Conservation (phyloP, 2,113 vertebrate genomes). For the Strix uralensis region DNA sequence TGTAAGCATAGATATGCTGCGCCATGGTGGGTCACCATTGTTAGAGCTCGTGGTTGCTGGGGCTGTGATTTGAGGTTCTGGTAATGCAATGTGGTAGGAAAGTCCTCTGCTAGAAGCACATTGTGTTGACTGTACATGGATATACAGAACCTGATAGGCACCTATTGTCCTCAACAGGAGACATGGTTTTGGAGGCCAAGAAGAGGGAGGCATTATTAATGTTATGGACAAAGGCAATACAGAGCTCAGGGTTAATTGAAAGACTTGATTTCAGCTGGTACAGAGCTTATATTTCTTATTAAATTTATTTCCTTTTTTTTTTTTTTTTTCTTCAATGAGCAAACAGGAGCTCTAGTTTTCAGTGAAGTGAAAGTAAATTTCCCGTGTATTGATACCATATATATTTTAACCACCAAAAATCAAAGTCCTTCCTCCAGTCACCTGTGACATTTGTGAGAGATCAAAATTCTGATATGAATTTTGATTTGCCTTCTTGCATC, state of each 20-base stretch:
- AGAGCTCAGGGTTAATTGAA: background rate
- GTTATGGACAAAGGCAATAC: background rate
- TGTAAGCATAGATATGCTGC: background rate
- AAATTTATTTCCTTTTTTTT: background rate
- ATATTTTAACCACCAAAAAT: background rate
- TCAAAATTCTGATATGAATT: background rate
- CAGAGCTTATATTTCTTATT: background rate
- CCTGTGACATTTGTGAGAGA: background rate
- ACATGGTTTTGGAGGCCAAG: rapidly evolving
- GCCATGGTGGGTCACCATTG: background rate
- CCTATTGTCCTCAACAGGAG: background rate
- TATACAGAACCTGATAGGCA: background rate
- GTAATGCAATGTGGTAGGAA: background rate
- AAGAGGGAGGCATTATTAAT: background rate
- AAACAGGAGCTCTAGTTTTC: background rate
- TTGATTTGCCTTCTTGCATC: background rate
- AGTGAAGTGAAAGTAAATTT: background rate
- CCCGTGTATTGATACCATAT: background rate
- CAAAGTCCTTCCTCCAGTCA: background rate
- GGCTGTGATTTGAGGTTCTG: background rate
- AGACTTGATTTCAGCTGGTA: background rate
- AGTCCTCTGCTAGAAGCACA: background rate
- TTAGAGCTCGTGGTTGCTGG: background rate
- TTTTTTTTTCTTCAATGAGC: background rate
- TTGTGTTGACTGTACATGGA: background rate